Evolutionary conservation across 1,140 invertebrate species (phyloP), one percentile per base, ranked within the genome.

Genomic region (Oryctes rhinoceros): DNA sequence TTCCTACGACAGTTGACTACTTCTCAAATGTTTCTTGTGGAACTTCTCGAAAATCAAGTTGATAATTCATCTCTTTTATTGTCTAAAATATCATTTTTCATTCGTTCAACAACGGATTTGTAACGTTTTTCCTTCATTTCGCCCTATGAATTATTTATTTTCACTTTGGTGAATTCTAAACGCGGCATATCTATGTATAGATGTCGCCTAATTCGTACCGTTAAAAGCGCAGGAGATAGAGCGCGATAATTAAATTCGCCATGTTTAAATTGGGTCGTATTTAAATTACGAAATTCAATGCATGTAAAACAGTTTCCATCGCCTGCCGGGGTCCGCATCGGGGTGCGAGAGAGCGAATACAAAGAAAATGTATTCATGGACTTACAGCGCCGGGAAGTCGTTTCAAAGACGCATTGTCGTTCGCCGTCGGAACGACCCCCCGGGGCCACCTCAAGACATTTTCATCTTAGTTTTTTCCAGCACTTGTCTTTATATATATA

Each of bases 351-450:
- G 81, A 84, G 81, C 83, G 83, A 84, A 84, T 37, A 71, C 84
- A 85, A 81, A 81, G 82, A 82, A 83, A 86, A 86, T 86, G 83
- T 86, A 86, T 86, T 86, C 85, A 86, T 86, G 82, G 83, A 83
- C 81, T 85, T 83, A 84, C 82, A 81, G 83, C 83, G 84, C 83
- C 84, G 83, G 84, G 82, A 86, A 86, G 84, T 85, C 85, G 82
- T 86, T 85, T 81, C 82, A 81, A 85, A 86, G 85, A 85, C 85
- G 84, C 84, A 85, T 85, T 86, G 85, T 85, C 84, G 82, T 85
- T 86, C 83, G 79, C 81, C 81, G 75, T 81, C 80, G 78, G 83
- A 86, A 86, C 81, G 80, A 79, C 78, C 75, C 85, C 83, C 84
- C 62, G n/a, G 85, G 84, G 85, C 80, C 80, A 82, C 82, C 81